Conservation (phyloP, 2,113 vertebrate genomes). For the Pampusana beccarii region DNA sequence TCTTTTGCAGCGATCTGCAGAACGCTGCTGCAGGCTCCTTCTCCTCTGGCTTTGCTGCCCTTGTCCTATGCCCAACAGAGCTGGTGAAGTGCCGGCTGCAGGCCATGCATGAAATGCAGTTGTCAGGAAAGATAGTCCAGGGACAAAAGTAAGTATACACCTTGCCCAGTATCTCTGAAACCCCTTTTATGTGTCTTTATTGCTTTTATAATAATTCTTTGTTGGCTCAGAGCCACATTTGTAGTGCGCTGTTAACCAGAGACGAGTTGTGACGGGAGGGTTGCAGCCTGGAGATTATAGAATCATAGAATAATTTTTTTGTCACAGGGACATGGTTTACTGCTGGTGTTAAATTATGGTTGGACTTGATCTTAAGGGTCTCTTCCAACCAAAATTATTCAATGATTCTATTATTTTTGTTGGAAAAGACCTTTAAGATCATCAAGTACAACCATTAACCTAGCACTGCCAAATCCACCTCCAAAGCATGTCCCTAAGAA, state of each 20-base stretch:
- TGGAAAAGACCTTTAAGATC: too few species aligned
- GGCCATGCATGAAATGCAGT: constrained; percentile 93
- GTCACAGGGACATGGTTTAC: too few species aligned
- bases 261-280: neutral
- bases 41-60: constrained; percentile 90
- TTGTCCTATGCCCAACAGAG: constrained; percentile 94
- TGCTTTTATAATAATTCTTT: neutral
- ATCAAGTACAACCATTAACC: too few species aligned
- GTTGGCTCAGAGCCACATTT: neutral
- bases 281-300: neutral
- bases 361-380: too few species aligned
- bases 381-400: too few species aligned
- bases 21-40: constrained; percentile 92
- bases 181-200: neutral
- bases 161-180: neutral
- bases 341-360: too few species aligned
- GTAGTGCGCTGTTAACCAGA: neutral
- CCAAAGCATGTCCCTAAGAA: too few species aligned
- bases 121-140: constrained; percentile 83
- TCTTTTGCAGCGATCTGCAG: constrained; percentile 85
- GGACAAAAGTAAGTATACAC: constrained; percentile 84
- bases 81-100: constrained; percentile 97
- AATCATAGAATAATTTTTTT: too few species aligned
- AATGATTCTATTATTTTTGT: too few species aligned
- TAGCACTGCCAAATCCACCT: too few species aligned